phyloP scores from a whole-genome alignment of 1,140 invertebrate genomes.

The Drosophila ohnishii region DNA sequence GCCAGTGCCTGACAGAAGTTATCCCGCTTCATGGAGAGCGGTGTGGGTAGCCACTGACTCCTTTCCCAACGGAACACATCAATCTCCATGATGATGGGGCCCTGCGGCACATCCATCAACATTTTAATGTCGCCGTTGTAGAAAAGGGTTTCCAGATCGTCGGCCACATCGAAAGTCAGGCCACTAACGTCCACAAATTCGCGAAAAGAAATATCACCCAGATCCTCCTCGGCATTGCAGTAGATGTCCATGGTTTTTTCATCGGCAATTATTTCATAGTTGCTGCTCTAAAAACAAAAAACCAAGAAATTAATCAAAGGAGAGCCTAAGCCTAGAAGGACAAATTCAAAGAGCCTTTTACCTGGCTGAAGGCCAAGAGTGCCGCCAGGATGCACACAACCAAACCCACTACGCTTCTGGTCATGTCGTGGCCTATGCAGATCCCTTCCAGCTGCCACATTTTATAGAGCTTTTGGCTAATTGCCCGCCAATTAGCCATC shows the following conservation, averaged over 20 bases:
- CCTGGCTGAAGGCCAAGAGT: neutral
- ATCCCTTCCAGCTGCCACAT: slow-evolving; percentile 5
- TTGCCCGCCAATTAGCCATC: slow-evolving; percentile 48
- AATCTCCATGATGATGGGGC: slow-evolving; percentile 29
- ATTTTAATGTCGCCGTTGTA: slow-evolving; percentile 36
- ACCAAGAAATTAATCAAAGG: neutral
- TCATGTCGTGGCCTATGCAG: slow-evolving; percentile 5
- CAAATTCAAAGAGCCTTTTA: neutral
- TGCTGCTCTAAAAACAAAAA: slow-evolving; percentile 6
- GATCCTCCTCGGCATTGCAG: slow-evolving; percentile 26
- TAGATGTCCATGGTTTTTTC: slow-evolving; percentile 21
- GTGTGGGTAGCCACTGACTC: slow-evolving; percentile 35
- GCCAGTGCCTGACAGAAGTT: slow-evolving; percentile 39
- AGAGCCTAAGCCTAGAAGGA: neutral
- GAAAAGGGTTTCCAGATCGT: slow-evolving; percentile 41
- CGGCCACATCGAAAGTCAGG: slow-evolving; percentile 3
- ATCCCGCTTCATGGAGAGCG: slow-evolving; percentile 21
- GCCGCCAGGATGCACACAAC: slow-evolving; percentile 5
- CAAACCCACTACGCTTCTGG: neutral
- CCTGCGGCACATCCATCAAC: neutral
- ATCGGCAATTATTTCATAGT: slow-evolving; percentile 43
- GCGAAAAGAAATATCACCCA: slow-evolving; percentile 13
- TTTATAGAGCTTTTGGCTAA: slow-evolving; percentile 43
- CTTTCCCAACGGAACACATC: slow-evolving; percentile 47
- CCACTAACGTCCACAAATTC: slow-evolving; percentile 37